Conservation (phyloP, 1,140 invertebrate genomes). For the Acromyrmex echinatior region DNA sequence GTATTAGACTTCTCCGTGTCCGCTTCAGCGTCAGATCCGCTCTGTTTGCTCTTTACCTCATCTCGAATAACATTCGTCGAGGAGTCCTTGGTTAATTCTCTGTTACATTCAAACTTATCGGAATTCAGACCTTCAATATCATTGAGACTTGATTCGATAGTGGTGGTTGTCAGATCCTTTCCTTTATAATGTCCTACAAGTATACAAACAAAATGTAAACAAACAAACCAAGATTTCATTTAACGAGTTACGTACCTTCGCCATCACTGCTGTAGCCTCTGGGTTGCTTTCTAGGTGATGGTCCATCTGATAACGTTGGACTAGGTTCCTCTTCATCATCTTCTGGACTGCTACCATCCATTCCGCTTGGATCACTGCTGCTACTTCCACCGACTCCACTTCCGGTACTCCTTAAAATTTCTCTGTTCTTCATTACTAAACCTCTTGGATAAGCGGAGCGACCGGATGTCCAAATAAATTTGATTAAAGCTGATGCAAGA, state of each 20-base stretch:
- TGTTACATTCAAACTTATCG: slow-evolving; percentile 69
- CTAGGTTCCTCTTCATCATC: slow-evolving; percentile 89
- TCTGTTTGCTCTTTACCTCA: slow-evolving; percentile 76
- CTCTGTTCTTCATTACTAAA: slow-evolving; percentile 83
- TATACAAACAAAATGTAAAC: slow-evolving; percentile 16
- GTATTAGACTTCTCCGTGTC: slow-evolving; percentile 86
- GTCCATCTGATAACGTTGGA: slow-evolving; percentile 85
- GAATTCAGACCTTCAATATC: slow-evolving; percentile 75
- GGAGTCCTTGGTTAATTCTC: slow-evolving; percentile 71
- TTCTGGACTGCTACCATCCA: slow-evolving; percentile 90
- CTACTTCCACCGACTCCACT: slow-evolving; percentile 85
- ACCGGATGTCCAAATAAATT: slow-evolving; percentile 95
- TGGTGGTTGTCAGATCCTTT: slow-evolving; percentile 83
- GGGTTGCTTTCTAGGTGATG: slow-evolving; percentile 85
- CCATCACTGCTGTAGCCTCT: slow-evolving; percentile 81
- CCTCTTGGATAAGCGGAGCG: slow-evolving; percentile 86
- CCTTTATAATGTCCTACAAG: slow-evolving; percentile 83
- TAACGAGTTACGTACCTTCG: slow-evolving; percentile 71
- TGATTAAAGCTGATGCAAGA: slow-evolving; percentile 95
- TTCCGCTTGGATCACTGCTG: slow-evolving; percentile 89
- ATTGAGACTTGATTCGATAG: slow-evolving; percentile 84
- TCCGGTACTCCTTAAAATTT: slow-evolving; percentile 76
- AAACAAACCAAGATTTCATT: neutral
- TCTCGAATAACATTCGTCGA: slow-evolving; percentile 69
- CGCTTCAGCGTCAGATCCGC: slow-evolving; percentile 85